Conservation (phyloP, 2,888 invertebrate genomes). For the Ischnura elegans region DNA sequence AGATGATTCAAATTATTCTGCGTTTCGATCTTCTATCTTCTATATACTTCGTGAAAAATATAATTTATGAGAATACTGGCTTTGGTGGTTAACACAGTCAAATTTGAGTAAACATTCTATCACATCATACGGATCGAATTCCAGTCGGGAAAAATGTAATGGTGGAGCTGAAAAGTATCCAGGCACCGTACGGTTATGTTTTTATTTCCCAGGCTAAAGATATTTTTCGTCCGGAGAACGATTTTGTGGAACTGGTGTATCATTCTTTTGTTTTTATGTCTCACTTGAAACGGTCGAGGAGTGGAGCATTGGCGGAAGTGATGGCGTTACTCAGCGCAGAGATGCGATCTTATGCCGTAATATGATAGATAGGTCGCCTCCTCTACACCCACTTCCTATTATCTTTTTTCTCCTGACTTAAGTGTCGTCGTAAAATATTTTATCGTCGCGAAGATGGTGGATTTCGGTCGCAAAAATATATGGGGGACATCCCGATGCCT, state of each 20-base stretch:
- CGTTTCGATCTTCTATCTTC: too few species aligned
- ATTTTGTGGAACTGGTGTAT: neutral
- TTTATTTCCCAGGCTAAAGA: neutral
- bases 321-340: neutral
- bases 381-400: neutral
- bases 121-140: too few species aligned
- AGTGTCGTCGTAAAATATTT: neutral
- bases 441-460: neutral
- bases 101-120: too few species aligned
- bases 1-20: too few species aligned
- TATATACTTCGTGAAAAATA: too few species aligned
- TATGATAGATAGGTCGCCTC: neutral
- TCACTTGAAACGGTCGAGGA: neutral
- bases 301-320: neutral
- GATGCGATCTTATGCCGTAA: neutral
- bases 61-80: too few species aligned
- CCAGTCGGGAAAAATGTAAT: too few species aligned
- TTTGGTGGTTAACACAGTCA: too few species aligned
- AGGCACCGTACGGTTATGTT: neutral
- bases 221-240: neutral
- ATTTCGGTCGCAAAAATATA: neutral
- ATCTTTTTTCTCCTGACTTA: neutral
- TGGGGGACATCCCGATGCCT: neutral
- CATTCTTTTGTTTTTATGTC: neutral
- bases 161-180: neutral